Base-by-base conservation (phyloP, 2,888 invertebrate species). In the Lissocephala sabroskyi region DNA sequence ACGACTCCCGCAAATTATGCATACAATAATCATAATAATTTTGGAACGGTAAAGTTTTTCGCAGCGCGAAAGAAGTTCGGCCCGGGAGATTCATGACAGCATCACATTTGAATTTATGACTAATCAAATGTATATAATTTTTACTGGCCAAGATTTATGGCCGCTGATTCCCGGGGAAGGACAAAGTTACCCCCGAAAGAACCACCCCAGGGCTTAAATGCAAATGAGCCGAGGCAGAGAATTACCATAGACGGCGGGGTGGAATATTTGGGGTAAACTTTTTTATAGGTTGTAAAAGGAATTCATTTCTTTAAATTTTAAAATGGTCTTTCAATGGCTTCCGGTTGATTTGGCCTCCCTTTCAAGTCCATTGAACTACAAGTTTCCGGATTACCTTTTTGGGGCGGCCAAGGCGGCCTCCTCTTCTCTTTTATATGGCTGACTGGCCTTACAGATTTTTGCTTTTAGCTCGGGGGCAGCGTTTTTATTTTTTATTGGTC, bases 401-500 rank as follows among this genome's bases (percentile, higher is more conserved):
- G n/a, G n/a, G n/a, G n/a, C n/a, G n/a, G n/a, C n/a, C n/a, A n/a
- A n/a, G n/a, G 19, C 18, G 37, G 37, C 37, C 18, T 37, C n/a
- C 7, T 37, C 19, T 7, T 37, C 19, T 30, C 23, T 37, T 37
- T 35, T 35, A 16, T 35, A 14, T n/a, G n/a, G n/a, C n/a, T 16
- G 16, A 14, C 10, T n/a, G 3, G 36, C 36, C 36, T 16, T 37
- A 28, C 36, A 26, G 13, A 23, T 41, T 41, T 41, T 28, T 41
- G 41, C 30, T 41, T 29, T 17, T 29, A 29, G 29, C 29, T 26
- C 44, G 10, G 39, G 2, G 39, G 16, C 16, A 40, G 49, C 46
- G 44, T 63, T 67, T 76, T 74, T 71, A 65, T 70, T 79, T 79
- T 77, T 79, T 79, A 79, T 79, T 79, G 79, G 79, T 79, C 73